Conservation (phyloP, 53 echinoderm and acorn worm species). For the Patiria pectinifera region DNA sequence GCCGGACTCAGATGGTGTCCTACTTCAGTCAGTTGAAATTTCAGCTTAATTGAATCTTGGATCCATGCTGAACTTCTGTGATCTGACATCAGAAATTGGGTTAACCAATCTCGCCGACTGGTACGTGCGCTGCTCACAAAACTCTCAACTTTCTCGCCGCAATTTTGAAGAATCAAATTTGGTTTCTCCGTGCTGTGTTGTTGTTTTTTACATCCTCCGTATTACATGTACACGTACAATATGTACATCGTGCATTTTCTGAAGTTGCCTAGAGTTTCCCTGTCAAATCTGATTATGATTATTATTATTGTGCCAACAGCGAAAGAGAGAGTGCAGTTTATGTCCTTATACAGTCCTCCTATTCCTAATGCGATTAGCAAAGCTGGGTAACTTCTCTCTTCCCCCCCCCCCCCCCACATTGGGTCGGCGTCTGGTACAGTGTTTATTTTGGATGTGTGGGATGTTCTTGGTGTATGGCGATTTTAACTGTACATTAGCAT, state of each 20-base stretch:
- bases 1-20: background rate
- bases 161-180: slow-evolving; percentile 4
- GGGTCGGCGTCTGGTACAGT: background rate
- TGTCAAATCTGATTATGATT: slow-evolving; percentile 36
- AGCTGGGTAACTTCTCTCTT: slow-evolving; percentile 1
- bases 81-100: slow-evolving; percentile 2
- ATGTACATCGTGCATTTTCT: slow-evolving; percentile 14
- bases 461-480: too few relatives aligned
- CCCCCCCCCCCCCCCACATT: background rate
- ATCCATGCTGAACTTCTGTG: background rate
- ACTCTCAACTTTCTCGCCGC: background rate
- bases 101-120: background rate
- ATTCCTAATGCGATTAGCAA: slow-evolving; percentile 33
- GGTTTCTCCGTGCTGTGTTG: slow-evolving; percentile 2
- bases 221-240: too few relatives aligned
- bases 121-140: background rate
- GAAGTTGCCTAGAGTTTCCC: slow-evolving; percentile 40
- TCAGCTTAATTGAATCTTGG: slow-evolving; percentile 44
- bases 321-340: slow-evolving; percentile 25
- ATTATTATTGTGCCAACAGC: background rate
- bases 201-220: background rate
- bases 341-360: background rate
- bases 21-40: slow-evolving; percentile 13
- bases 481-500: too few relatives aligned
- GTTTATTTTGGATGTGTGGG: background rate